phyloP scores from a whole-genome alignment of 1,140 invertebrate species.

The Nymphalis io region DNA sequence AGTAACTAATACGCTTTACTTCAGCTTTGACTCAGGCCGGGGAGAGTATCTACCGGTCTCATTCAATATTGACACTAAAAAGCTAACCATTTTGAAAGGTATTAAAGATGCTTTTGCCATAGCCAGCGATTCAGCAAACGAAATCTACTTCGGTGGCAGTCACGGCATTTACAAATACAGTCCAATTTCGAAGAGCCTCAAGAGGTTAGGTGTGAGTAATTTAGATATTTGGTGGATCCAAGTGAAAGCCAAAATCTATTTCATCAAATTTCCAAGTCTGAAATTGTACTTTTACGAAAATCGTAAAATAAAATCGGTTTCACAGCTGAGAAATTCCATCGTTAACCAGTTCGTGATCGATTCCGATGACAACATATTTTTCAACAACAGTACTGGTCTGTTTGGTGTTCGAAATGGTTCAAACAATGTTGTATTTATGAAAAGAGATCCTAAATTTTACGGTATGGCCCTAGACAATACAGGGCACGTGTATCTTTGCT shows the following conservation, averaged over 20 bases:
- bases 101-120: constrained; percentile 69
- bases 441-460: constrained; percentile 55
- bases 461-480: constrained; percentile 56
- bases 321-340: constrained; percentile 37
- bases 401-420: constrained; percentile 54
- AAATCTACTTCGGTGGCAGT: constrained; percentile 69
- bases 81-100: constrained; percentile 61
- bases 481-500: constrained; percentile 57
- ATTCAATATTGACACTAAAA: constrained; percentile 55
- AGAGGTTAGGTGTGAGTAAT: constrained; percentile 50
- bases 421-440: constrained; percentile 44
- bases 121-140: constrained; percentile 47
- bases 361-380: constrained; percentile 56
- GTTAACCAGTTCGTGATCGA: constrained; percentile 70
- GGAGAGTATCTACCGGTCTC: constrained; percentile 60
- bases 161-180: constrained; percentile 68
- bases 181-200: constrained; percentile 42
- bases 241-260: constrained; percentile 58
- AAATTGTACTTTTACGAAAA: constrained; percentile 57
- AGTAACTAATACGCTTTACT: constrained; percentile 62
- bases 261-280: constrained; percentile 65
- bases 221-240: constrained; percentile 71
- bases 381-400: constrained; percentile 65
- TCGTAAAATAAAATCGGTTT: constrained; percentile 43
- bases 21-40: constrained; percentile 66